Evolutionary conservation across 2,797 vertebrate genomes (phyloP), one percentile per base, ranked within the genome.

Genomic region (Dendrocincla fuliginosa): DNA sequence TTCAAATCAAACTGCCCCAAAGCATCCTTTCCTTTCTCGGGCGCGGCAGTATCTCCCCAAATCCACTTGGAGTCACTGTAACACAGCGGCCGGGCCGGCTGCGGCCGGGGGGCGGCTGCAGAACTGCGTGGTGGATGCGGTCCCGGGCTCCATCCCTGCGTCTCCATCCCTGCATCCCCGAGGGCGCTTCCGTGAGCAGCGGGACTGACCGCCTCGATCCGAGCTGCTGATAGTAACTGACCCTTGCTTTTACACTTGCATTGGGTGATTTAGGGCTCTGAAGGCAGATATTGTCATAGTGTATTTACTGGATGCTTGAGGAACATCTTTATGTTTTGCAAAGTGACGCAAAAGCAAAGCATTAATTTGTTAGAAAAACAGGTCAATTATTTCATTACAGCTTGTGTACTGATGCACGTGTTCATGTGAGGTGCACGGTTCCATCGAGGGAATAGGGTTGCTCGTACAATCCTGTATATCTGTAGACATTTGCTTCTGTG

Each of bases 11-110:
- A 16, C 6, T 2, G 8, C 9, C 44, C 13, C 27, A 0, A 15
- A 27, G 13, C 1, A 3, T 4, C 3, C 18, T 25, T 64, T 13
- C 28, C 4, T 22, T 15, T 9, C 28, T 33, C 33, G 11, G 7
- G 27, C 9, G 4, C 55, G 84, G 95, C 95, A 96, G n/a, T 97
- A 61, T 74, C 93, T 24, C 10, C 9, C 4, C 4, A 3, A 15
- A 68, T 79, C 97, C 98, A 85, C 97, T 94, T 97, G 98, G 97
- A 93, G 98, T 86, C 98, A 86, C 69, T 97, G 84, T 81, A 95
- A 86, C 75, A 97, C 84, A 97, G 96, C 89, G 60, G 78, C 46
- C 11, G 76, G 56, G 50, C 49, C 11, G 9, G 32, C 15, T 20
- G 17, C 15, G 28, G 20, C 1, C 27, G 57, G 20, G n/a, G 15